Conservation (phyloP, 2,888 invertebrate species). For the Hymenopus coronatus region DNA sequence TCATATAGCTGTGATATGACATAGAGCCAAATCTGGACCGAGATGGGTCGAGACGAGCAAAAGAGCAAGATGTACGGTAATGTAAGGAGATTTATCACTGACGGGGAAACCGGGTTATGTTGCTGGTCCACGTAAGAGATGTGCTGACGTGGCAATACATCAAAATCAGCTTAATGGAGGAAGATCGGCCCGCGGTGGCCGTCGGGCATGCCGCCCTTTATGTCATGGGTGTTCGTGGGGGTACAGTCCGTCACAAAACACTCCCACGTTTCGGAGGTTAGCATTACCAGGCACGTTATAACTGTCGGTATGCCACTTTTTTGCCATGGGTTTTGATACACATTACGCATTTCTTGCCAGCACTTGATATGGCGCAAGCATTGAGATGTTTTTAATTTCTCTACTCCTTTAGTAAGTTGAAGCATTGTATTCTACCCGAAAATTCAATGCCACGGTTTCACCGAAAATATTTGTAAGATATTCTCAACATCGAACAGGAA, state of each 20-base stretch:
- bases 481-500: too few relatives aligned
- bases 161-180: constrained; percentile 17
- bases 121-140: background rate
- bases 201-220: background rate
- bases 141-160: constrained; percentile 1
- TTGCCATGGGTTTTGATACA: too few relatives aligned
- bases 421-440: too few relatives aligned
- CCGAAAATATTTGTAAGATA: too few relatives aligned
- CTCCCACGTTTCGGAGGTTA: too few relatives aligned
- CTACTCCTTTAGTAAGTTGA: too few relatives aligned
- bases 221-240: background rate
- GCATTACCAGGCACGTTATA: too few relatives aligned
- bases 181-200: background rate
- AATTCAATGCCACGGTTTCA: too few relatives aligned
- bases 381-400: too few relatives aligned
- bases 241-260: background rate
- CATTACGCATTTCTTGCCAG: too few relatives aligned
- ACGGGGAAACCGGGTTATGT: constrained; percentile 1
- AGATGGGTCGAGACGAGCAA: background rate
- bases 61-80: background rate
- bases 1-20: background rate
- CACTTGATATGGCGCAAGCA: too few relatives aligned
- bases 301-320: too few relatives aligned
- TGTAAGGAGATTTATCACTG: constrained; percentile 1
- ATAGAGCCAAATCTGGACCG: background rate